Base-by-base conservation (phyloP, 2,888 invertebrate species). In the Agonum fuliginosum region DNA sequence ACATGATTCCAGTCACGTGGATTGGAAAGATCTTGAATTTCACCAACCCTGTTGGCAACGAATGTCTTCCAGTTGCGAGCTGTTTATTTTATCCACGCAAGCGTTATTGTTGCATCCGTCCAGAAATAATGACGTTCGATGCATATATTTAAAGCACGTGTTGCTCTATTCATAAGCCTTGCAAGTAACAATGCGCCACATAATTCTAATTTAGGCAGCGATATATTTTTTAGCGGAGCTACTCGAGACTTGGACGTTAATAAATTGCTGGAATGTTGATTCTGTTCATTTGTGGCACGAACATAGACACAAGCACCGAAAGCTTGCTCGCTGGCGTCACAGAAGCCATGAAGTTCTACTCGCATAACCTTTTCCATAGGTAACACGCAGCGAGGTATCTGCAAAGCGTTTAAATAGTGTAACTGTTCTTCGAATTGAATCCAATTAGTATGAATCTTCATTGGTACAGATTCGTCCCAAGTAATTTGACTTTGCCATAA, bases 401-500 rank as follows among this genome's bases (percentile, higher is more conserved):
- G n/a, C n/a, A n/a, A n/a, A n/a, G n/a, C n/a, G n/a, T 22, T 12
- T 34, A 71, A 19, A 6, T 48, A 5, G 51, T n/a, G 46, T 10
- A 71, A 71, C 27, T 71, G 48, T 0, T 24, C 10, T 6, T 71
- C 27, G 17, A 71, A 69, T 10, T 67, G 17, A 14, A 1, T 48
- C 51, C 76, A 76, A 1, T 2, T 1, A 8, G 76, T 76, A 17
- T 67, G 19, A 1, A 76, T 17, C 4, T 22, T 4, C 2, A 20
- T 1, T 20, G 76, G 51, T 2, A 76, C 22, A 0, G 76, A 34
- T 17, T 67, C 76, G 48, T 83, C 82, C 81, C 82, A 82, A 0
- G 58, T 78, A 1, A 79, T 14, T 41, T 81, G 73, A 1, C 30
- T 2, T 48, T 79, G 70, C 81, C 81, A 81, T 8, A 81, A 14